Percentiles rank a stretch among this genome's conserved stretches.
Evolutionary conservation across 2,797 vertebrate genomes (phyloP).

Genomic region (Xiphophorus birchmanni): DNA sequence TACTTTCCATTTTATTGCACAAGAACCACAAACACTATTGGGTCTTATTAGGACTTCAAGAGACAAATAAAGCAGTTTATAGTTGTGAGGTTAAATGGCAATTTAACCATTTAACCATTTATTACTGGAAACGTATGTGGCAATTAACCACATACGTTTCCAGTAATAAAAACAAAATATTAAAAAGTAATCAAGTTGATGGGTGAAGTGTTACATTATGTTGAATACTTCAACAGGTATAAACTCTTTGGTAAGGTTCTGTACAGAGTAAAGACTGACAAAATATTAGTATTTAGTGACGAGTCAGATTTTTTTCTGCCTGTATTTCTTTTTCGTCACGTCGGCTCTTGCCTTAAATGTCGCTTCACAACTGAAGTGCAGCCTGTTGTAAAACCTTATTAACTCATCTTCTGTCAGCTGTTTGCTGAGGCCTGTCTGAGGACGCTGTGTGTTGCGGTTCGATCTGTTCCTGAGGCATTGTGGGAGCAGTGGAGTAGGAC

Average conservation of each 20-base stretch:
- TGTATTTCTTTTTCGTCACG: not conserved
- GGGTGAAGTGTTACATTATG: not conserved
- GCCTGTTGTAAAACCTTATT: slow-evolving; percentile 38
- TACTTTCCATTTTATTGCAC: not conserved
- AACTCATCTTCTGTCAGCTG: slow-evolving; percentile 49
- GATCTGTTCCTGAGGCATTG: slow-evolving; percentile 79
- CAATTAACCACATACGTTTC: not conserved
- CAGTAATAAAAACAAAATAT: not conserved
- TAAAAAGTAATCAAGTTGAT: too few relatives aligned
- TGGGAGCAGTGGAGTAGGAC: slow-evolving; percentile 83
- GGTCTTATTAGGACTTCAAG: not conserved
- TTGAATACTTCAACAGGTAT: not conserved
- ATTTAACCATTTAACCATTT: too few relatives aligned
- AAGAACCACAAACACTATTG: not conserved
- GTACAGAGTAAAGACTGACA: not conserved
- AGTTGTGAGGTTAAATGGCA: not conserved
- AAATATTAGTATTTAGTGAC: not conserved
- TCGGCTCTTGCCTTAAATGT: not conserved
- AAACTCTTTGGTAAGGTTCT: not conserved
- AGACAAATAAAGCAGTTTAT: not conserved
- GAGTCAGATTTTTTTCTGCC: not conserved
- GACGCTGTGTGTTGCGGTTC: slow-evolving; percentile 91
- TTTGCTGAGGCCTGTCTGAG: slow-evolving; percentile 89
- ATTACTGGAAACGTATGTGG: too few relatives aligned
- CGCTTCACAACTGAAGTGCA: slow-evolving; percentile 31